These are phyloP conservation scores for Caligus rogercresseyi DNA, from an alignment of 1,140 invertebrate species.

Conservation along the genomic window DNA sequence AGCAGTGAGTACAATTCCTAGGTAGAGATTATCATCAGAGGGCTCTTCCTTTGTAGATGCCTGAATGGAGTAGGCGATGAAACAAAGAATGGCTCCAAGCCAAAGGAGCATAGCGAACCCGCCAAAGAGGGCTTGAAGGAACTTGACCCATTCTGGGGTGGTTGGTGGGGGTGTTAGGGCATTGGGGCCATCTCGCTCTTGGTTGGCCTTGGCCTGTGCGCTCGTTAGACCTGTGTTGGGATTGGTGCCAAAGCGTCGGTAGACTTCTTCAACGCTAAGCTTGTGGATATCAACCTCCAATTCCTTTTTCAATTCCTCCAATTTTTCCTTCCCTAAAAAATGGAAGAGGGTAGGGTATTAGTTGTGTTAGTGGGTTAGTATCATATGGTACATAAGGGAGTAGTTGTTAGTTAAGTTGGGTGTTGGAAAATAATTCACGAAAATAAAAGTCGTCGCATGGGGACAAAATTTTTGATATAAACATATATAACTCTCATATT, in stretches of 20 bases:
- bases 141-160: slow-evolving; percentile 44
- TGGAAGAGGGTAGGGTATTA: neutral
- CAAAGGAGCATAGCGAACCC: slow-evolving; percentile 57
- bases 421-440: no score
- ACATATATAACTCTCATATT: no score
- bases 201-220: slow-evolving; percentile 34
- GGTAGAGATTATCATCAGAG: slow-evolving; percentile 47
- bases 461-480: no score
- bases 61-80: slow-evolving; percentile 42
- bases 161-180: slow-evolving; percentile 41
- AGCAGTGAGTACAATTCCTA: slow-evolving; percentile 81
- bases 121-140: slow-evolving; percentile 43
- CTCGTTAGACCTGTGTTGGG: slow-evolving; percentile 33
- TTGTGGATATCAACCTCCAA: slow-evolving; percentile 96
- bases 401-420: no score
- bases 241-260: slow-evolving; percentile 82
- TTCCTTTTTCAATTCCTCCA: slow-evolving; percentile 95
- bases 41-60: slow-evolving; percentile 29
- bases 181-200: slow-evolving; percentile 47
- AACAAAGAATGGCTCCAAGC: slow-evolving; percentile 53
- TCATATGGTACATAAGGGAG: no score
- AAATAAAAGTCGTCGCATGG: no score
- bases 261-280: slow-evolving; percentile 86
- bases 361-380: neutral
- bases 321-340: slow-evolving; percentile 27